Evolutionary conservation across 2,797 vertebrate species (phyloP), one percentile per base, ranked within the genome.

Genomic region (Lutjanus argentimaculatus): DNA sequence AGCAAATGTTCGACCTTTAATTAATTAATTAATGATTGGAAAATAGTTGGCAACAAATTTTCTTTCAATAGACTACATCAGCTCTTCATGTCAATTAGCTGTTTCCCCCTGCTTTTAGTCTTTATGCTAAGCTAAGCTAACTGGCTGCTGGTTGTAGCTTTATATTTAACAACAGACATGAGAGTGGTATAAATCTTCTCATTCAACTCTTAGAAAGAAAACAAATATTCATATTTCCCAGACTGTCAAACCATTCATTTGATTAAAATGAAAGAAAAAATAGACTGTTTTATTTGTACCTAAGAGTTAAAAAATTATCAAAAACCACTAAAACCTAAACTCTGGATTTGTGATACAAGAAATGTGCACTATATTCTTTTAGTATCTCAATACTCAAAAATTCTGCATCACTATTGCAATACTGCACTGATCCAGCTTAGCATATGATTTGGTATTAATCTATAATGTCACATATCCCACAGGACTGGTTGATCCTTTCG

Each of bases 401-500:
- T 10, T 40, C 48, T n/a, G 36, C n/a, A 42, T 2, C 16, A n/a
- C 2, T 0, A 11, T 59, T 48, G 17, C 6, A 59, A 46, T 13
- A 63, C 55, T 36, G 13, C 2, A 1, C 14, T 45, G 4, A 19
- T 16, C 9, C 6, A n/a, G 4, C 11, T 72, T 30, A 69, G 0
- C 2, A 5, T 21, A 2, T 45, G 43, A 64, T 51, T 57, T 58
- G 1, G 15, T 55, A 40, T 53, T 43, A 58, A 45, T 64, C 22
- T 64, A 36, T 30, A 2, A 52, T 58, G 19, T 55, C 16, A 45
- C 48, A 65, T 71, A 45, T 66, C 30, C 51, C 10, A 2, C 6
- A 42, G 21, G 48, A 42, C 62, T 48, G 71, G 8, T 14, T 40
- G 45, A 56, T 66, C 17, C n/a, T 55, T 53, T 57, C 66, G 53